Conservation (phyloP, 2,113 vertebrate genomes). For the Electrona antarctica region DNA sequence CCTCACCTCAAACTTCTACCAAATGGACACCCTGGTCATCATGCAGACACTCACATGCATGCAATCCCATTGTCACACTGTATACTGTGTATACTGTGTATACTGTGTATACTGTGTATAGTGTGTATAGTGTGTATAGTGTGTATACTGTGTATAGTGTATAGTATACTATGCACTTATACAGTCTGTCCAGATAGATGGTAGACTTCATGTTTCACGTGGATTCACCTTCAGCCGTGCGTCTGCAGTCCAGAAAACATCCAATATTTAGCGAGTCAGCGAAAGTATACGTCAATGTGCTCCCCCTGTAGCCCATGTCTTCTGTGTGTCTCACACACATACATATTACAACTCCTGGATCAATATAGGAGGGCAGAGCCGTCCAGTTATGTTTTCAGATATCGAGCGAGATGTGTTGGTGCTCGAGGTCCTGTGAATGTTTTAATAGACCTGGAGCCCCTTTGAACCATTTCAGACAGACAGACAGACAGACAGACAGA, state of each 20-base stretch:
- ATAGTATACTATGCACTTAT: neutral
- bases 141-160: no score
- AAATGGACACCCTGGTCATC: neutral
- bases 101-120: no score
- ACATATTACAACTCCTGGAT: slow-evolving; percentile 38
- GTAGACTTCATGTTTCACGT: slow-evolving; percentile 55
- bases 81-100: no score
- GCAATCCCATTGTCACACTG: neutral
- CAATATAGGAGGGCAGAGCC: slow-evolving; percentile 56
- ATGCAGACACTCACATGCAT: neutral
- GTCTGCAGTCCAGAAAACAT: slow-evolving; percentile 36
- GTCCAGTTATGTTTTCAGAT: slow-evolving; percentile 55
- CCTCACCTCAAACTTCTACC: slow-evolving; percentile 21
- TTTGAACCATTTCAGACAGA: slow-evolving; percentile 42
- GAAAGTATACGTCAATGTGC: neutral
- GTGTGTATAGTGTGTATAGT: no score
- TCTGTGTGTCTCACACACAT: slow-evolving; percentile 2
- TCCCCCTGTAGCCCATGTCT: neutral
- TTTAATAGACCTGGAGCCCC: slow-evolving; percentile 57
- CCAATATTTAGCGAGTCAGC: slow-evolving; percentile 45
- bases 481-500: slow-evolving; percentile 17
- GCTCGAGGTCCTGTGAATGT: slow-evolving; percentile 63
- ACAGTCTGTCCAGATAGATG: slow-evolving; percentile 20
- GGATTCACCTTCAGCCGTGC: slow-evolving; percentile 35
- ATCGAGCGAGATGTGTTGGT: slow-evolving; percentile 52